Evolutionary conservation across 2,888 invertebrate genomes (phyloP).

Genomic region (Rhagium mordax): DNA sequence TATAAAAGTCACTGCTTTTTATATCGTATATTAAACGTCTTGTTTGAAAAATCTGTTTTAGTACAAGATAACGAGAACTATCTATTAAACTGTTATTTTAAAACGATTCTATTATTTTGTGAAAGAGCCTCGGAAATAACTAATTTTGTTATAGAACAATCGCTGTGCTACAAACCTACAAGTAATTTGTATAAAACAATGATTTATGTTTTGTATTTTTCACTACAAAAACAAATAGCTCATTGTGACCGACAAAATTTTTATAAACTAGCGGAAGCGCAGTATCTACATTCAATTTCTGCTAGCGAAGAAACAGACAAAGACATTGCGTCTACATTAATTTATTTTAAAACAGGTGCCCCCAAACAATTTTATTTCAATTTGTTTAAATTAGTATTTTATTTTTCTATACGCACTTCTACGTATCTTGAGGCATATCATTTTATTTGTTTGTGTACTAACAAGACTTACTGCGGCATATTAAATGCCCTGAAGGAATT

Average conservation of each 20-base stretch:
- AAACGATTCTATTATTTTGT: slow-evolving; percentile 48
- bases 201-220: slow-evolving; percentile 48
- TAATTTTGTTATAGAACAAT: neutral
- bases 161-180: slow-evolving; percentile 9
- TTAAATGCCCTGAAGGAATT: slow-evolving; percentile 47
- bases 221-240: slow-evolving; percentile 18
- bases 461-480: slow-evolving; percentile 34
- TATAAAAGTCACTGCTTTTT: slow-evolving; percentile 30
- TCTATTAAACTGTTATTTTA: slow-evolving; percentile 53
- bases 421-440: slow-evolving; percentile 49
- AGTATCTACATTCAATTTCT: slow-evolving; percentile 37
- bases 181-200: slow-evolving; percentile 53
- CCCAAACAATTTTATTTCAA: slow-evolving; percentile 23
- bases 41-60: slow-evolving; percentile 39
- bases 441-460: slow-evolving; percentile 44
- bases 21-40: slow-evolving; percentile 40
- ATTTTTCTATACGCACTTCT: slow-evolving; percentile 50
- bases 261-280: slow-evolving; percentile 34
- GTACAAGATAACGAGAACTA: slow-evolving; percentile 42
- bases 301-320: slow-evolving; percentile 45
- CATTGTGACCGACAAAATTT: slow-evolving; percentile 27
- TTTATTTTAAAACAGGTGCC: slow-evolving; percentile 46
- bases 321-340: slow-evolving; percentile 47
- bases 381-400: slow-evolving; percentile 52
- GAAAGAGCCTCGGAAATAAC: too few relatives aligned